Conservation (phyloP, 2,113 vertebrate genomes). For the Monarcha castaneiventris region DNA sequence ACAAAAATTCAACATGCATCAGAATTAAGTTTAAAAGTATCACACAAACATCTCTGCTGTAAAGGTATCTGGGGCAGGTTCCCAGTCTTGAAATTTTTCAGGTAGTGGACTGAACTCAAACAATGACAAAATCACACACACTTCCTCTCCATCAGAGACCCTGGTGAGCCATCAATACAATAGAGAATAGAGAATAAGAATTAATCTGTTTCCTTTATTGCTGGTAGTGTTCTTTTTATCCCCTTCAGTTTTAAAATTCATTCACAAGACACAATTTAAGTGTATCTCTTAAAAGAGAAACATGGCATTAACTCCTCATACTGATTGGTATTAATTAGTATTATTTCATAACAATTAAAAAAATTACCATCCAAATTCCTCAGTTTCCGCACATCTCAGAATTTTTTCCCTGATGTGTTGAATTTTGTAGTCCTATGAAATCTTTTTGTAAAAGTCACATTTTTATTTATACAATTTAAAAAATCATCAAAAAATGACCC, state of each 20-base stretch:
- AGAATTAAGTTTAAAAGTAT: neutral
- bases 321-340: neutral
- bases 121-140: neutral
- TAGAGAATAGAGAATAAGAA: neutral
- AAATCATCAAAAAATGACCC: neutral
- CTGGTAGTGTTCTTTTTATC: neutral
- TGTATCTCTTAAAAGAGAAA: neutral
- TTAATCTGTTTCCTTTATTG: constrained; percentile 28
- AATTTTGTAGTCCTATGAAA: neutral
- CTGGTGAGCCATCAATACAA: neutral
- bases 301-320: neutral
- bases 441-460: neutral
- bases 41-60: neutral
- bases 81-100: neutral
- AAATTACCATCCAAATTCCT: neutral
- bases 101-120: neutral
- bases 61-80: neutral
- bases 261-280: constrained; percentile 10
- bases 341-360: neutral
- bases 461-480: neutral
- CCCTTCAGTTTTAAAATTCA: neutral
- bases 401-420: neutral
- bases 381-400: neutral
- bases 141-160: neutral
- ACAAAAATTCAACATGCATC: neutral